phyloP scores from a whole-genome alignment of 2,797 vertebrate genomes.

The Oceanodroma leucorhoa region DNA sequence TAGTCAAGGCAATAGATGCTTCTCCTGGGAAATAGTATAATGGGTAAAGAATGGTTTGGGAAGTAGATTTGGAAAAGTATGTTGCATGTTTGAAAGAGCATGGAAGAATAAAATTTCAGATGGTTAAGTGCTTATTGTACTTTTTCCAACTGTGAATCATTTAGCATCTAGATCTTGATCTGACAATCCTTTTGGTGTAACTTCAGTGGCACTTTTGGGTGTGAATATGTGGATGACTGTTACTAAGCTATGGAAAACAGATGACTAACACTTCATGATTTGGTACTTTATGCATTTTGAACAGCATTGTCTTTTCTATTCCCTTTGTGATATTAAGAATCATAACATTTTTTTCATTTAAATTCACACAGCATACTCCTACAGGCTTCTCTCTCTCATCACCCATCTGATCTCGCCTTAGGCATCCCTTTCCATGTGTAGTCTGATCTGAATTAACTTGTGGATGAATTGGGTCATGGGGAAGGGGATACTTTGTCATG shows the following conservation, averaged over 20 bases:
- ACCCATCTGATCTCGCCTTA: not conserved
- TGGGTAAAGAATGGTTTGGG: not conserved
- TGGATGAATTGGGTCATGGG: not conserved
- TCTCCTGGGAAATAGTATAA: not conserved
- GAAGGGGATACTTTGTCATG: constrained; percentile 43
- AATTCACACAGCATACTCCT: not conserved
- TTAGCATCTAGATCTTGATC: not conserved
- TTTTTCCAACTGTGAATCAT: not conserved
- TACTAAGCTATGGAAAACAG: not conserved
- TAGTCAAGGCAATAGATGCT: not conserved
- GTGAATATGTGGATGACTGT: not conserved
- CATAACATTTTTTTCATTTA: not conserved
- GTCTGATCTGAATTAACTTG: constrained; percentile 14
- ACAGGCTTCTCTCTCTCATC: not conserved
- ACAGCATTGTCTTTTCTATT: not conserved
- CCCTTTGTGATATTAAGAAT: not conserved
- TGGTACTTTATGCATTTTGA: not conserved
- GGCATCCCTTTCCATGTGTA: not conserved
- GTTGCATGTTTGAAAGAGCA: not conserved
- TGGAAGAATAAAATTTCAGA: not conserved
- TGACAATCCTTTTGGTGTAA: not conserved
- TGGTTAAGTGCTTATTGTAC: not conserved
- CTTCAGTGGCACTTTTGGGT: not conserved
- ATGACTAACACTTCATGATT: not conserved
- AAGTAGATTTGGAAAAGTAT: not conserved